Conservation (phyloP, 2,888 invertebrate species). For the Ormia ochracea region DNA sequence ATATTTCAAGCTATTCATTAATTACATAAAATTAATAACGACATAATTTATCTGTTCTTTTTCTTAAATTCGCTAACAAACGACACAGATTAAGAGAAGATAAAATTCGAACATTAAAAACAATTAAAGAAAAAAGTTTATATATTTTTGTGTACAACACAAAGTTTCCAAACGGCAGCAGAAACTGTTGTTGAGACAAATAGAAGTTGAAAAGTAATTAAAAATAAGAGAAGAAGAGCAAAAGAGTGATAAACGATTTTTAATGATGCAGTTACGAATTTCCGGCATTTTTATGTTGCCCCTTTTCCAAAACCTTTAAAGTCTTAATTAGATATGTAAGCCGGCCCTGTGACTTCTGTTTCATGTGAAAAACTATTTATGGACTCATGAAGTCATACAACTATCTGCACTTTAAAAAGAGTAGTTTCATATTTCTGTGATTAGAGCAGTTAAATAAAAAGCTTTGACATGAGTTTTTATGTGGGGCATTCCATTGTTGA, state of each 20-base stretch:
- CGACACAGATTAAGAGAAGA: neutral
- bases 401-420: neutral
- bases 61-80: neutral
- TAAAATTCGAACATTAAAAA: neutral
- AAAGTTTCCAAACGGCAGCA: neutral
- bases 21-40: neutral
- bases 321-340: neutral
- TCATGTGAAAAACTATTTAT: neutral
- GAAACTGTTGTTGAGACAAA: neutral
- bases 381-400: neutral
- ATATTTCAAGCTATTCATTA: neutral
- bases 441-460: conserved; percentile 1
- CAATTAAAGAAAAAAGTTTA: too few relatives aligned
- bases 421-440: neutral
- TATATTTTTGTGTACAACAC: too few relatives aligned
- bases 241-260: neutral
- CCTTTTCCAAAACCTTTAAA: neutral
- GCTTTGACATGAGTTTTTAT: neutral
- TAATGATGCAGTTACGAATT: neutral
- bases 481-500: too few relatives aligned
- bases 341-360: neutral
- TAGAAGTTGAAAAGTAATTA: neutral
- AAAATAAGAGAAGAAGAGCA: neutral
- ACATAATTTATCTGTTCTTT: neutral
- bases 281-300: neutral